Conservation (phyloP, 2,888 invertebrate species). For the Drosophila nigritarsus region DNA sequence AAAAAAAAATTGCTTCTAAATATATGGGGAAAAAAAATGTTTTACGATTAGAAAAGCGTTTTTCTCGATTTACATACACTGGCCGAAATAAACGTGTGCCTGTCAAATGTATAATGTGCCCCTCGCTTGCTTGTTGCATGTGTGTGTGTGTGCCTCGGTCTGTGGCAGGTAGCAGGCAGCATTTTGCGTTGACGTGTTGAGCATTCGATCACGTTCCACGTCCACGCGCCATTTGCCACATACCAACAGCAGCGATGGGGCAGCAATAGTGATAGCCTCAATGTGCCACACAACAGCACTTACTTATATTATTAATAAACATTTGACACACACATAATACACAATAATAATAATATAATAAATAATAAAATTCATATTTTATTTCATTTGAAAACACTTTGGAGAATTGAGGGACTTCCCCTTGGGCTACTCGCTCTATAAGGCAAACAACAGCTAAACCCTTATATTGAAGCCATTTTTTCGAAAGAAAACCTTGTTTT, state of each 20-base stretch:
- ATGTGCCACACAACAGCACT: slow-evolving; percentile 40
- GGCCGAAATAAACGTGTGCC: neutral
- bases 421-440: too few relatives aligned
- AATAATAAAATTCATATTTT: neutral
- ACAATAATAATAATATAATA: too few relatives aligned
- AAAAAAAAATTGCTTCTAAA: neutral
- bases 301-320: neutral
- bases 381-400: too few relatives aligned
- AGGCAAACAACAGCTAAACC: neutral
- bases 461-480: neutral
- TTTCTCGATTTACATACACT: neutral
- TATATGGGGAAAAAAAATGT: neutral
- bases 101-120: slow-evolving; percentile 14
- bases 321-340: too few relatives aligned
- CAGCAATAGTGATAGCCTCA: slow-evolving; percentile 9
- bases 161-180: slow-evolving; percentile 15
- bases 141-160: slow-evolving; percentile 14
- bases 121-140: neutral
- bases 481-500: too few relatives aligned
- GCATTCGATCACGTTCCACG: slow-evolving; percentile 51
- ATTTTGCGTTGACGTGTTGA: slow-evolving; percentile 51
- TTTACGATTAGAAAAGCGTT: neutral
- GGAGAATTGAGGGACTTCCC: too few relatives aligned
- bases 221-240: slow-evolving; percentile 73
- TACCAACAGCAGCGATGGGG: slow-evolving; percentile 42